Evolutionary conservation across 1,140 invertebrate species (phyloP), one percentile per base, ranked within the genome.

Genomic region (Bombus waltoni): DNA sequence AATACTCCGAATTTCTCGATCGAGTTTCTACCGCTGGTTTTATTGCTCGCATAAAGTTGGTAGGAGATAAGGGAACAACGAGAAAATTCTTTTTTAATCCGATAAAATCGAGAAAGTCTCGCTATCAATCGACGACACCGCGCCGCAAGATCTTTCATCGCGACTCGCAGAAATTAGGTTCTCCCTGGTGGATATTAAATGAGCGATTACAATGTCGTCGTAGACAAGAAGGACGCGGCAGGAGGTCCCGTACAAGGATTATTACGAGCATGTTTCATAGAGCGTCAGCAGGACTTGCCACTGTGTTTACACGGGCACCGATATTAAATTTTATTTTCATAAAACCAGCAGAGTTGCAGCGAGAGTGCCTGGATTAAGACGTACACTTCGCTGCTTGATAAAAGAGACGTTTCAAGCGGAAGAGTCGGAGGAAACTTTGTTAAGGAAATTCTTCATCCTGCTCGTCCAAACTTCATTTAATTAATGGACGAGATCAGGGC

Each of bases 241-340:
- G 38, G 42, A 9, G 42, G 32, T 47, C 32, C 65, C 28, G 71
- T 74, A 40, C 42, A 85, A 68, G 74, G 76, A 90, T 90, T 90
- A 90, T 84, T 81, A 89, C 66, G 76, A 38, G 59, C 73, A 9
- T 2, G 78, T 62, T 66, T 68, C 66, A 9, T 72, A 28, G 2
- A 32, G 10, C 62, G 65, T 62, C 66, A 53, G 22, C 6, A 2
- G 57, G 35, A 44, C 2, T 11, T 47, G 35, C 32, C 18, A 32
- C 13, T 18, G 70, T 81, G 72, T 87, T 89, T 81, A 71, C 81
- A 78, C 72, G 53, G 13, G 44, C 70, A 28, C 38, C 71, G 87
- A 87, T 90, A 89, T 89, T 83, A 82, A 83, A 85, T 79, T 87
- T 75, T 84, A 74, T 89, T 89, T 89, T 81, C 68, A 57, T 57